phyloP scores from a whole-genome alignment of 2,113 vertebrate genomes.

The Melanostigma gelatinosum region DNA sequence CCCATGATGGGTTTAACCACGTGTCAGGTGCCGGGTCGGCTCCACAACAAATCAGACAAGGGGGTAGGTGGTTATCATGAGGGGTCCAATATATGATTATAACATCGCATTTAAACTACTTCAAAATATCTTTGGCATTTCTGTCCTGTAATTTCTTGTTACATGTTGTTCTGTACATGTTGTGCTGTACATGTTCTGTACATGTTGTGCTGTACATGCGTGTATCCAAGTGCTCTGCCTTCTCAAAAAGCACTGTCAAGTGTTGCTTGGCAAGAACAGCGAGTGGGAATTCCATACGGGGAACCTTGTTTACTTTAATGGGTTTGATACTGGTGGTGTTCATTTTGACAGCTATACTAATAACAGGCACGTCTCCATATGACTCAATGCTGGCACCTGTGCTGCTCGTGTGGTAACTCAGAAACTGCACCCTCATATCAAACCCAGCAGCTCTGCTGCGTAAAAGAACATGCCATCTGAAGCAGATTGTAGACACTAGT shows the following conservation, averaged over 20 bases:
- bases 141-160: neutral
- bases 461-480: conserved; percentile 8
- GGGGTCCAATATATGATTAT: neutral
- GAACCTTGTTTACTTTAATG: conserved; percentile 55
- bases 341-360: conserved; percentile 40
- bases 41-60: neutral
- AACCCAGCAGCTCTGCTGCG: conserved; percentile 6
- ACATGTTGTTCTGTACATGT: no score
- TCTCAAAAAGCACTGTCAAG: conserved; percentile 41
- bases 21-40: neutral
- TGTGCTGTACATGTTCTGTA: no score
- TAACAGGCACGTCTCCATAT: conserved; percentile 37
- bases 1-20: neutral
- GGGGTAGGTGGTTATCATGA: neutral
- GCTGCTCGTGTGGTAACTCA: conserved; percentile 13
- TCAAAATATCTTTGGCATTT: neutral
- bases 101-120: no score
- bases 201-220: neutral
- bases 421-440: conserved; percentile 24
- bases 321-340: conserved; percentile 35
- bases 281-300: conserved; percentile 15
- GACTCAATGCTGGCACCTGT: conserved; percentile 24
- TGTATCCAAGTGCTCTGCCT: conserved; percentile 28
- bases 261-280: conserved; percentile 41
- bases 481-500: conserved; percentile 27